Base-by-base conservation (phyloP, 2,113 vertebrate species). In the Seriola rivoliana region DNA sequence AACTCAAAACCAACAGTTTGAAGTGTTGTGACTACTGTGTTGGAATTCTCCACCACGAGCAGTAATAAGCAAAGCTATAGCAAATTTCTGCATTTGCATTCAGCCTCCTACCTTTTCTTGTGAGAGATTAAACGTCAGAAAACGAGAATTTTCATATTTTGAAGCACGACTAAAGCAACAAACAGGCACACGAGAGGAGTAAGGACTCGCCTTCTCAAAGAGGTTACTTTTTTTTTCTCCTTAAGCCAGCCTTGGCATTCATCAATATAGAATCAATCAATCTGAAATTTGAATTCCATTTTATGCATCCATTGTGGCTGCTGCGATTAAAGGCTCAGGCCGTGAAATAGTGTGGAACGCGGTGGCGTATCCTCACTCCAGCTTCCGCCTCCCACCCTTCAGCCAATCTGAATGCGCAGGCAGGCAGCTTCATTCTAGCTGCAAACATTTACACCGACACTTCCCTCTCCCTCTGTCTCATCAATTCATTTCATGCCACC, bases 221-320 rank as follows among this genome's bases (percentile, higher is more conserved):
- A 85, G 75, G 84, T 77, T 88, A 67, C 62, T 42, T 17, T 38
- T 52, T 48, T 76, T 23, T 32, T 32, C 13, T 4, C 60, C 71
- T 54, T 86, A 83, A 89, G 71, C 36, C 59, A 78, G 58, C 66
- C 70, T 77, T 86, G 81, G 83, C 87, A 91, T 88, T 91, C 82
- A 79, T 86, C 90, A 92, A 91, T 90, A 91, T 46, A 72, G 67
- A 93, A 92, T 93, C 90, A 92, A 88, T 93, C 85, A 86, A 92
- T 89, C 86, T 78, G 72, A 86, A 91, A 92, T 86, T 80, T 86
- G 78, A 90, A 90, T 90, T 91, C 64, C 75, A 78, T 92, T 91
- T 90, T 79, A 90, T 80, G 89, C 88, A 78, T 88, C 57, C 79
- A 89, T 86, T 89, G 91, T 88, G 73, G 80, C 72, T 71, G 68